A percentile compares a stretch with the other conserved stretches of the same genome.
Evolutionary conservation across 53 echinoderm and acorn worm species (phyloP).

Genomic region (Crossaster papposus): DNA sequence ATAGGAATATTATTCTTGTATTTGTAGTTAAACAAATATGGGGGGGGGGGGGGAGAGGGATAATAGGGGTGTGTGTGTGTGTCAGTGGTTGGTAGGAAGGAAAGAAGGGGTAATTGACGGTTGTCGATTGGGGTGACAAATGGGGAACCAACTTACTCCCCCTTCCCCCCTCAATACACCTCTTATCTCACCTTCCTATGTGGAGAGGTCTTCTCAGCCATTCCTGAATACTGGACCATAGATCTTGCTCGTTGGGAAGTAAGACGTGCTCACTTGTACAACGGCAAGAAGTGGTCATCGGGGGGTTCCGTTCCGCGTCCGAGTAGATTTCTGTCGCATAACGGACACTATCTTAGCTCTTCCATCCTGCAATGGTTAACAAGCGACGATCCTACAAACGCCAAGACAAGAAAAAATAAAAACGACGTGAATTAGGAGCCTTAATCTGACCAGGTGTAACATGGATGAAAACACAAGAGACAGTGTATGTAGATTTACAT

Average conservation of each 20-base stretch:
- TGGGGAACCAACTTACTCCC: no score
- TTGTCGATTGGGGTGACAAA: no score
- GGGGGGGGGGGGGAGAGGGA: no score
- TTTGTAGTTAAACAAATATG: no score
- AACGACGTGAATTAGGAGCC: not conserved
- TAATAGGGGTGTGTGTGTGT: no score
- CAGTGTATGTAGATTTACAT: not conserved
- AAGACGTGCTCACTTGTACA: slow-evolving; percentile 58
- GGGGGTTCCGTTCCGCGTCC: not conserved
- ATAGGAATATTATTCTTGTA: no score
- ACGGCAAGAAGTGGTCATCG: slow-evolving; percentile 43
- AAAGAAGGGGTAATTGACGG: no score
- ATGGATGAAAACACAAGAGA: not conserved
- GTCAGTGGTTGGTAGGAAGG: no score
- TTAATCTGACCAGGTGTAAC: slow-evolving; percentile 9
- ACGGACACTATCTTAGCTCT: not conserved
- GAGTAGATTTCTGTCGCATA: not conserved
- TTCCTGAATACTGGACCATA: slow-evolving; percentile 66
- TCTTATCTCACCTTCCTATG: slow-evolving; percentile 72
- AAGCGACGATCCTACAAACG: slow-evolving; percentile 13
- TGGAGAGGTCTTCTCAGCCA: slow-evolving; percentile 89
- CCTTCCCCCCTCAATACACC: not conserved
- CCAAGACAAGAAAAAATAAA: not conserved
- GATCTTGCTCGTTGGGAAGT: slow-evolving; percentile 54
- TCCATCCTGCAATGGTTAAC: slow-evolving; percentile 20